These are phyloP conservation scores for Eubasilissa regina DNA, from an alignment of 1,140 invertebrate species.

Conservation along the genomic window DNA sequence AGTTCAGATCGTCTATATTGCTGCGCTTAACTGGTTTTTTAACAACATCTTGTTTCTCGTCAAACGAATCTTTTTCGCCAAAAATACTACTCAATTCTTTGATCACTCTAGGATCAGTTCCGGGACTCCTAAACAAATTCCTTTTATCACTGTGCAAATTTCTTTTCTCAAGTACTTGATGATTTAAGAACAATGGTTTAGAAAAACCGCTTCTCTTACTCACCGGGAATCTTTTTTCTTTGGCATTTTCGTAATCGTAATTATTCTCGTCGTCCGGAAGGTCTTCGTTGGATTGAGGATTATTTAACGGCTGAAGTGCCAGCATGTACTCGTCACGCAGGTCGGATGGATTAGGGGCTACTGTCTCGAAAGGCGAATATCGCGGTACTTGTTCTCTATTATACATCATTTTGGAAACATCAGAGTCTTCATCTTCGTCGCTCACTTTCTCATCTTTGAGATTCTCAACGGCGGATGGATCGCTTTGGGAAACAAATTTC, in stretches of 20 bases:
- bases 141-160: constrained; percentile 62
- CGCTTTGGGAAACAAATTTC: constrained; percentile 56
- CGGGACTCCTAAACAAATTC: constrained; percentile 65
- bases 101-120: constrained; percentile 71
- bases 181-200: constrained; percentile 36
- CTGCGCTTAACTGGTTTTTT: constrained; percentile 70
- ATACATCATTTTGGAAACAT: constrained; percentile 54
- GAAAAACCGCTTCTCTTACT: constrained; percentile 74
- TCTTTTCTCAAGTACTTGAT: constrained; percentile 43
- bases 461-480: constrained; percentile 57
- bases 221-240: constrained; percentile 77
- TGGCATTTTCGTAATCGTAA: constrained; percentile 65
- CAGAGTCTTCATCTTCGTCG: constrained; percentile 65
- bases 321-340: constrained; percentile 73
- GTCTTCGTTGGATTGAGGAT: constrained; percentile 67
- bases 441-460: constrained; percentile 65
- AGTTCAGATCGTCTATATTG: constrained; percentile 58
- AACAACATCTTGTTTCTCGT: constrained; percentile 63
- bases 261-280: constrained; percentile 62
- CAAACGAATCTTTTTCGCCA: constrained; percentile 63
- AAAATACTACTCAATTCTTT: constrained; percentile 74
- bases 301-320: constrained; percentile 72
- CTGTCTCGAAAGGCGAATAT: constrained; percentile 64
- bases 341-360: constrained; percentile 67
- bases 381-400: constrained; percentile 39